Percentiles rank a stretch among this genome's conserved stretches.
Evolutionary conservation across 2,888 invertebrate genomes (phyloP).

Genomic region (Drosophila borealis): DNA sequence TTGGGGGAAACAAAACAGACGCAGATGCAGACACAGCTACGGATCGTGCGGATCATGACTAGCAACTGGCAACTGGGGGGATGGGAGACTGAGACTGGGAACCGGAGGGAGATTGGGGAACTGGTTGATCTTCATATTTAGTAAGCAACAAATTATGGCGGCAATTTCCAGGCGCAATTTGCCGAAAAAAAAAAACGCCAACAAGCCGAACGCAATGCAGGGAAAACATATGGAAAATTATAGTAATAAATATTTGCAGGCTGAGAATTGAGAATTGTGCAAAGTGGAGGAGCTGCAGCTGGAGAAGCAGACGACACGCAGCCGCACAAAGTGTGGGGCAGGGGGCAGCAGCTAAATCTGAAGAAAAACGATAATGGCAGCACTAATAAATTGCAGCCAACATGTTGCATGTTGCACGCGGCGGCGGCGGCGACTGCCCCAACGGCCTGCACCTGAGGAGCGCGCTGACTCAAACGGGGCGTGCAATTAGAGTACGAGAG

Average conservation of each 20-base stretch:
- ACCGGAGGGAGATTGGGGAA: constrained; percentile 2
- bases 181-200: constrained; percentile 51
- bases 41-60: constrained; percentile 42
- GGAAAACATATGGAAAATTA: constrained; percentile 80
- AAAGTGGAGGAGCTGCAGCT: background rate
- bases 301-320: constrained; percentile 53
- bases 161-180: constrained; percentile 78
- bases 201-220: constrained; percentile 60
- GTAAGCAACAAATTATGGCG: constrained; percentile 75
- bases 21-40: constrained; percentile 18
- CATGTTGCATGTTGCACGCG: constrained; percentile 77
- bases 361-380: constrained; percentile 80
- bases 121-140: constrained; percentile 77
- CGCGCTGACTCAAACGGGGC: constrained; percentile 70
- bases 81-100: background rate
- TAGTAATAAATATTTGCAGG: constrained; percentile 75
- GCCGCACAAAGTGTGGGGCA: constrained; percentile 1
- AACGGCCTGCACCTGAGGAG: constrained; percentile 64
- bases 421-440: constrained; percentile 7
- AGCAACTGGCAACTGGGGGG: background rate
- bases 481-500: constrained; percentile 71
- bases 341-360: constrained; percentile 69
- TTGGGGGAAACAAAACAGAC: constrained; percentile 28
- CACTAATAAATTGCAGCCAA: constrained; percentile 81
- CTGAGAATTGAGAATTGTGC: constrained; percentile 32